Evolutionary conservation across 2,888 invertebrate species (phyloP), one percentile per base, ranked within the genome.

Genomic region (Xylota sylvarum): DNA sequence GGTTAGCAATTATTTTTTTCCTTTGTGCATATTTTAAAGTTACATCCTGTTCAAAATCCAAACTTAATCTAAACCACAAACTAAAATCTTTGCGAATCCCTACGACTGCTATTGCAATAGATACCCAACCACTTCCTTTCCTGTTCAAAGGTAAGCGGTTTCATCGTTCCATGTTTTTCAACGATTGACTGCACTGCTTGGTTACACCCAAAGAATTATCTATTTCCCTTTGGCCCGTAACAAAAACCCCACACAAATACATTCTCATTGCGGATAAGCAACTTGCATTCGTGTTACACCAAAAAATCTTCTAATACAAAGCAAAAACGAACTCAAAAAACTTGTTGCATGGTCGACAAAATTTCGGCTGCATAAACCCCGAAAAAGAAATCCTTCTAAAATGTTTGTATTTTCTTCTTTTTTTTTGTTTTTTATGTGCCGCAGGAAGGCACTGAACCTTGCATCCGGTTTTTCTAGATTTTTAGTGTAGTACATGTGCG

Each of bases 381-480:
- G 27, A 72, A 73, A 80, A 82, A 67, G 64, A 82, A 86, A 82
- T 86, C 86, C 86, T 86, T 86, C 77, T 72, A 80, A 85, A 81
- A 52, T 4, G 52, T 55, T 48, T 65, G 37, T 79, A 62, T 69
- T 62, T 62, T 74, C 10, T 52, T 40, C 40, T 60, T 40, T 30
- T 27, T 70, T 43, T 55, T 70, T 19, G 35, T 27, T 70, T 46
- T 70, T 52, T 52, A 9, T 65, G 69, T 19, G 46, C 73, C 77
- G 30, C 73, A 78, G 82, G 62, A 86, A 86, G 86, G 82, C 86
- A 86, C 82, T 86, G 86, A 86, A 86, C 86, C 86, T 82, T 86
- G 86, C 86, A 86, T 86, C 86, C 86, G 86, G 86, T 86, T 86
- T 82, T 86, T 86, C 86, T 86, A 86, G 86, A 86, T 86, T 86